Evolutionary conservation across 2,888 invertebrate species (phyloP).

Genomic region (Ochlodes sylvanus): DNA sequence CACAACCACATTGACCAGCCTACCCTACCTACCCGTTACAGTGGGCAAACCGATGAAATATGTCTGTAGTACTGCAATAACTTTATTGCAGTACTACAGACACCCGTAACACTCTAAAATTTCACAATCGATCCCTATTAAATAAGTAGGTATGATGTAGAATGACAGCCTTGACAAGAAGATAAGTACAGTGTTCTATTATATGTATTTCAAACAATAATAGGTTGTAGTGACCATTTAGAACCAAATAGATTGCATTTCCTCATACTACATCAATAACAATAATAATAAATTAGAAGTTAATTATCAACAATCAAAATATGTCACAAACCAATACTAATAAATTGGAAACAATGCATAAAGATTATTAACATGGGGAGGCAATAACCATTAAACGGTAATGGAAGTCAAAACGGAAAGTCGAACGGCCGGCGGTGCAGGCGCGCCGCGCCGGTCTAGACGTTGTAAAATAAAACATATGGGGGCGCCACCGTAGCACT

Average conservation of each 20-base stretch:
- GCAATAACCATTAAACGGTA: slow-evolving; percentile 6
- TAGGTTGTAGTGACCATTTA: background rate
- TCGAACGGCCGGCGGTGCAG: slow-evolving; percentile 1
- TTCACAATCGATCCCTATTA: too few relatives aligned
- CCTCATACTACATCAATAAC: background rate
- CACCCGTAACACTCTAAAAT: too few relatives aligned
- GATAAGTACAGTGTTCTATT: background rate
- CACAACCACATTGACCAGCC: too few relatives aligned
- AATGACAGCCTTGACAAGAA: too few relatives aligned
- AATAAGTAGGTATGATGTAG: too few relatives aligned
- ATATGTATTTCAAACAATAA: background rate
- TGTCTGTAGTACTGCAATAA: too few relatives aligned
- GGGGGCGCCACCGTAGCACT: slow-evolving; percentile 6
- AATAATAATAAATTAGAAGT: background rate
- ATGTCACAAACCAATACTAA: background rate
- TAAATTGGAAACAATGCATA: slow-evolving; percentile 9
- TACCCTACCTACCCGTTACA: too few relatives aligned
- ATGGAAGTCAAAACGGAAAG: slow-evolving; percentile 23
- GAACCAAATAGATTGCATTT: background rate
- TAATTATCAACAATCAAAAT: slow-evolving; percentile 1
- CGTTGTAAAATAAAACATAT: slow-evolving; percentile 30
- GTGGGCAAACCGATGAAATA: too few relatives aligned
- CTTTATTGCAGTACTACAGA: too few relatives aligned
- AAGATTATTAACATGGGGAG: slow-evolving; percentile 7
- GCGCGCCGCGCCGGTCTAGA: slow-evolving; percentile 20